A percentile compares a stretch with the other conserved stretches of the same genome.
phyloP scores from a whole-genome alignment of 2,113 vertebrate genomes.

The Sminthopsis crassicaudata region DNA sequence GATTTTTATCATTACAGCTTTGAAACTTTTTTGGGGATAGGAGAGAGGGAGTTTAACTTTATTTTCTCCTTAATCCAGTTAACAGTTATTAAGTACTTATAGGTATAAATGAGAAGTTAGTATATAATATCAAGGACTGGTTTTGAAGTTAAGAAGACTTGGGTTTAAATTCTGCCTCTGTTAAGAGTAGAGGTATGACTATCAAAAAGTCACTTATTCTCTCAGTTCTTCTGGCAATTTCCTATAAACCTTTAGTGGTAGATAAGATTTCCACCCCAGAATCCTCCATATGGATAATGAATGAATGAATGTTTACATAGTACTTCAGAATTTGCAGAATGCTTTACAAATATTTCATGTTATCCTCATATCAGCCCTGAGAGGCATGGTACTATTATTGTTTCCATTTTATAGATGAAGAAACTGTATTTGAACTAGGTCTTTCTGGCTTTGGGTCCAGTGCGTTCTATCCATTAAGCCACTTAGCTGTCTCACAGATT shows the following conservation, averaged over 20 bases:
- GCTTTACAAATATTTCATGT: not conserved
- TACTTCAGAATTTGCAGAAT: not conserved
- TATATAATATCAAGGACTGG: not conserved
- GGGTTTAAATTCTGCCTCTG: not conserved
- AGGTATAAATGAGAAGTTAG: not conserved
- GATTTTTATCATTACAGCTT: not conserved
- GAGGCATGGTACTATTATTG: not conserved
- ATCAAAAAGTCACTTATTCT: not conserved
- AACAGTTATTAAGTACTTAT: not conserved
- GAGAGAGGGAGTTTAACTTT: not conserved
- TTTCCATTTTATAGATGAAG: not conserved
- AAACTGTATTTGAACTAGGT: not conserved
- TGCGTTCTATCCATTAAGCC: not conserved
- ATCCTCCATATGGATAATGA: not conserved
- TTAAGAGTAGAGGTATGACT: not conserved
- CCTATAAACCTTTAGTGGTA: not conserved
- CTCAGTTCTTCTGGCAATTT: not conserved
- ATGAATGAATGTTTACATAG: not conserved
- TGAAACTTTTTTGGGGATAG: not conserved
- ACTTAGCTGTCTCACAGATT: not conserved
- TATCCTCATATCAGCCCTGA: not conserved
- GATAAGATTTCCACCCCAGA: not conserved
- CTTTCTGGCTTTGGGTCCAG: not conserved
- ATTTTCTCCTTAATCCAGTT: not conserved
- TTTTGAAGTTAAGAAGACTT: not conserved